These are phyloP conservation scores for Reinhardtius hippoglossoides DNA, from an alignment of 2,113 vertebrate species.

Conservation along the genomic window DNA sequence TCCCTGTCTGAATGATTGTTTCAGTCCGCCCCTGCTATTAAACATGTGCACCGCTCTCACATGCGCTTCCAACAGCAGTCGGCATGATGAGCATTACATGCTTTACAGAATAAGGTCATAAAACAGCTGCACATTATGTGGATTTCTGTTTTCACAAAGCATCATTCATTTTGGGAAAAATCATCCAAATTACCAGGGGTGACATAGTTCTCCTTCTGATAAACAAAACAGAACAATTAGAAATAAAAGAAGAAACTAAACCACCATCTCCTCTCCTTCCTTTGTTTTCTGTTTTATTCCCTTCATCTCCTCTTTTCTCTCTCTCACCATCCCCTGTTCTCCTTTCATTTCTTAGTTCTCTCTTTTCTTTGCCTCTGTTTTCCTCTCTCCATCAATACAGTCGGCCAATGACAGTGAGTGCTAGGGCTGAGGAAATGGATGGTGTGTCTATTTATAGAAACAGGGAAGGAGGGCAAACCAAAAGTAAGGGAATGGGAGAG, in stretches of 20 bases:
- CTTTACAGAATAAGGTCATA: conserved; percentile 10
- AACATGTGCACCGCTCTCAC: conserved; percentile 35
- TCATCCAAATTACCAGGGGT: background rate
- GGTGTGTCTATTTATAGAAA: conserved; percentile 86
- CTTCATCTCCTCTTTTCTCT: background rate
- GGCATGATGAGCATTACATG: conserved; percentile 8
- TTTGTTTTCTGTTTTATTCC: background rate
- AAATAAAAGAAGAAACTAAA: background rate
- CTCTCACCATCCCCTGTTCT: background rate
- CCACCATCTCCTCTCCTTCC: background rate
- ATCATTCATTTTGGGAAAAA: conserved; percentile 8
- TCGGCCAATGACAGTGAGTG: conserved; percentile 54
- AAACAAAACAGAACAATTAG: background rate
- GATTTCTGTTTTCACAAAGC: background rate
- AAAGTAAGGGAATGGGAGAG: conserved; percentile 70
- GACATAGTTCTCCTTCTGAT: background rate
- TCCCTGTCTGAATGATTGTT: background rate
- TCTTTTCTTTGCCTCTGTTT: conserved; percentile 40
- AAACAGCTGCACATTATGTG: conserved; percentile 2
- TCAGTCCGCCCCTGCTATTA: too few relatives aligned
- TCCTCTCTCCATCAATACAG: conserved; percentile 64
- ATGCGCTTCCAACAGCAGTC: conserved; percentile 1
- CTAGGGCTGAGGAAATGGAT: conserved; percentile 76
- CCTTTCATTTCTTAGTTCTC: background rate
- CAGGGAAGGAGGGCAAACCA: conserved; percentile 80